Evolutionary conservation across 2,113 vertebrate species (phyloP).

Genomic region (Clarias gariepinus): DNA sequence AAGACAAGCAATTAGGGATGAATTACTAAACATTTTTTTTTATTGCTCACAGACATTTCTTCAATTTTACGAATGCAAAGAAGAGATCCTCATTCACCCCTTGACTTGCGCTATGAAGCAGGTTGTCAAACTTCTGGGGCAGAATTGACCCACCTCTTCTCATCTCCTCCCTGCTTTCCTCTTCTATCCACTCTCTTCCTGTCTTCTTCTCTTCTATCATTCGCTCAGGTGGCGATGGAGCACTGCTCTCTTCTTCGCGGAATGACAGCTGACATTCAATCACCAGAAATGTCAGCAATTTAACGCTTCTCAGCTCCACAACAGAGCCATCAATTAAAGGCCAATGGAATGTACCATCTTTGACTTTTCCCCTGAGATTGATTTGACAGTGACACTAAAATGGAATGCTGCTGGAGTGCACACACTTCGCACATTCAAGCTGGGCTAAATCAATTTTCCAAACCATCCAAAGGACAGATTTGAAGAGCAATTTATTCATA

Average conservation of each 20-base stretch:
- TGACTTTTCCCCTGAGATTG: slow-evolving; percentile 63
- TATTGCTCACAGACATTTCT: slow-evolving; percentile 64
- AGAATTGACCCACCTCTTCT: slow-evolving; percentile 20
- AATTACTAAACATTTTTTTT: slow-evolving; percentile 43
- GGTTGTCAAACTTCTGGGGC: slow-evolving; percentile 60
- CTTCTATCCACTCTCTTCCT: neutral
- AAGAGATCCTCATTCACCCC: slow-evolving; percentile 67
- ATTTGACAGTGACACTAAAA: slow-evolving; percentile 58
- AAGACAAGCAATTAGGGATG: neutral
- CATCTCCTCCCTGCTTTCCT: neutral
- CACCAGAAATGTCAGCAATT: slow-evolving; percentile 69
- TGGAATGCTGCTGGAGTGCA: slow-evolving; percentile 34
- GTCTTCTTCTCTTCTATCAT: slow-evolving; percentile 52
- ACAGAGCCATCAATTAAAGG: slow-evolving; percentile 72
- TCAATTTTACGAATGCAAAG: slow-evolving; percentile 66
- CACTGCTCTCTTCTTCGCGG: slow-evolving; percentile 57
- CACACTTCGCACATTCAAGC: neutral
- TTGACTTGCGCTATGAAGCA: slow-evolving; percentile 69
- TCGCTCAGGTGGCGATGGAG: slow-evolving; percentile 47
- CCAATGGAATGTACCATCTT: slow-evolving; percentile 67
- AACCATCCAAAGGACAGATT: slow-evolving; percentile 18
- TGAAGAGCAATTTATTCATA: slow-evolving; percentile 25
- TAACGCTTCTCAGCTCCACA: slow-evolving; percentile 72
- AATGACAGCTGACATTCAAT: slow-evolving; percentile 70
- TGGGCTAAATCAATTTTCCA: slow-evolving; percentile 32